Evolutionary conservation across 2,797 vertebrate species (phyloP).

Genomic region (Thalassophryne amazonica): DNA sequence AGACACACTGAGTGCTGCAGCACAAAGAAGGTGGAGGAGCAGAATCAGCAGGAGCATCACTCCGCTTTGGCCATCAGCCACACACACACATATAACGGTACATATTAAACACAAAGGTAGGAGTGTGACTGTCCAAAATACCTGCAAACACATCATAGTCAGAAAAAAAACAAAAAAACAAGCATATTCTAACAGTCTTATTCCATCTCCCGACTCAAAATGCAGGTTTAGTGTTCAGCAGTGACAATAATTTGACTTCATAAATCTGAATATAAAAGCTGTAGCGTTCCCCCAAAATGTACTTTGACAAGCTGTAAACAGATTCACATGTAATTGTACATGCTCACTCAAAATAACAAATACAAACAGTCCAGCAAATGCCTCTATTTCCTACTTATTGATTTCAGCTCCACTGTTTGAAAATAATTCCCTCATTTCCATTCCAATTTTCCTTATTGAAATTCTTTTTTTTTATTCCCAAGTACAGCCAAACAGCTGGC

Average conservation of each 20-base stretch:
- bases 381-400: conserved; percentile 62
- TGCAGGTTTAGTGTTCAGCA: conserved; percentile 23
- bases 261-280: conserved; percentile 43
- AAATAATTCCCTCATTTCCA: conserved; percentile 74
- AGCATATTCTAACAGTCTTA: conserved; percentile 5
- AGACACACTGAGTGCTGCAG: conserved; percentile 81
- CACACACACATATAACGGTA: conserved; percentile 39
- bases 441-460: conserved; percentile 71
- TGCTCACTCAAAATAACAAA: conserved; percentile 50
- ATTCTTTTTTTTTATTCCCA: conserved; percentile 63
- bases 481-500: conserved; percentile 65
- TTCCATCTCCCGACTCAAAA: conserved; percentile 8
- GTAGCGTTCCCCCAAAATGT: conserved; percentile 31
- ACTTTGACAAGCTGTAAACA: conserved; percentile 54
- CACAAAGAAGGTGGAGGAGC: conserved; percentile 81
- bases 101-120: conserved; percentile 25
- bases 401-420: conserved; percentile 71
- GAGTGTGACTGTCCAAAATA: conserved; percentile 21
- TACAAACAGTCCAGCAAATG: conserved; percentile 42
- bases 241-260: conserved; percentile 21
- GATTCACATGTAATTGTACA: conserved; percentile 59
- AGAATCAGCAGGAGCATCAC: conserved; percentile 77
- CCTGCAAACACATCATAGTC: conserved; percentile 33
- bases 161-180: conserved; percentile 12
- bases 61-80: conserved; percentile 60